A percentile compares a stretch with the other conserved stretches of the same genome.
phyloP scores from a whole-genome alignment of 2,113 vertebrate species.

The Capreolus pygargus region DNA sequence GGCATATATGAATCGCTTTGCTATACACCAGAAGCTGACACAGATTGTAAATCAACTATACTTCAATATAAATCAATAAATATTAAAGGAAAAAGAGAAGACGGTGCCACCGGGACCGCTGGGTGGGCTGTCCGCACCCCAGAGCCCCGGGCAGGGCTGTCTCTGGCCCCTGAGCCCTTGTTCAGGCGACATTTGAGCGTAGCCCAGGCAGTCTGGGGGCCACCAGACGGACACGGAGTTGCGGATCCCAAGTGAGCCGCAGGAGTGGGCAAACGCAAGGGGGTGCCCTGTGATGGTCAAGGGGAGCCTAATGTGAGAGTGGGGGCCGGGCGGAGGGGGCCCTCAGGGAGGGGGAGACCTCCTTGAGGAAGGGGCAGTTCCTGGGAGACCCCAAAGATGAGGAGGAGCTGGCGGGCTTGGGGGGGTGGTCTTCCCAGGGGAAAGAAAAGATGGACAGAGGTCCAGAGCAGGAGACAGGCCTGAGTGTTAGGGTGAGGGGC shows the following conservation, averaged over 20 bases:
- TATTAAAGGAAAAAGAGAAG: background rate
- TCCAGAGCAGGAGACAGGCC: background rate
- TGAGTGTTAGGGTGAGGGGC: no score
- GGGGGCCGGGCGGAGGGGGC: rapidly evolving
- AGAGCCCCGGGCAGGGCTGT: background rate
- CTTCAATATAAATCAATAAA: background rate
- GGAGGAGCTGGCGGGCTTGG: background rate
- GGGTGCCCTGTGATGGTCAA: rapidly evolving
- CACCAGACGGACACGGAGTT: background rate
- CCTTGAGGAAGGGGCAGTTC: background rate
- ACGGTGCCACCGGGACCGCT: no score
- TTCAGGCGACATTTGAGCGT: rapidly evolving
- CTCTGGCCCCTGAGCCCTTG: rapidly evolving
- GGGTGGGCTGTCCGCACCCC: rapidly evolving
- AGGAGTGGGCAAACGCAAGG: rapidly evolving
- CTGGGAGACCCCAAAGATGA: background rate
- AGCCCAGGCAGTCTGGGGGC: background rate
- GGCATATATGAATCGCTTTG: background rate
- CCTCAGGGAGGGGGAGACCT: background rate
- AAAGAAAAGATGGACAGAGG: no score
- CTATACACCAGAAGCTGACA: background rate
- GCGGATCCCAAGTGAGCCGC: rapidly evolving
- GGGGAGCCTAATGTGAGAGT: rapidly evolving
- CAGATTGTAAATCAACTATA: no score
- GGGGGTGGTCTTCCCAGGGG: background rate